These are phyloP conservation scores for Musca vetustissima DNA, from an alignment of 1,140 invertebrate species.

Conservation along the genomic window DNA sequence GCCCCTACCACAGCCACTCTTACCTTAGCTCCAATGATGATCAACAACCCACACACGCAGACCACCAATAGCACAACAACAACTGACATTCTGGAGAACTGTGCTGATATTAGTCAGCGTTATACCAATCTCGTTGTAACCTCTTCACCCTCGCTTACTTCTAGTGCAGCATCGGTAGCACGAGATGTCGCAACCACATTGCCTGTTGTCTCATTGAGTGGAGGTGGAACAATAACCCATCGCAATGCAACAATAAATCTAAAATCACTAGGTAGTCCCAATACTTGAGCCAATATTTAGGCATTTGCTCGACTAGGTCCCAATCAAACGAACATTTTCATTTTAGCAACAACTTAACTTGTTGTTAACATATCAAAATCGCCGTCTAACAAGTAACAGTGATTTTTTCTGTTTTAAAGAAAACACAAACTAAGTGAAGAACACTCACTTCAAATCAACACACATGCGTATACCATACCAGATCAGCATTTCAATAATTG, in stretches of 20 bases:
- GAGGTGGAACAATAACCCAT: background rate
- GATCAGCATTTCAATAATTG: too few species aligned
- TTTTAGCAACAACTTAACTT: too few species aligned
- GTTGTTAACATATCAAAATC: too few species aligned
- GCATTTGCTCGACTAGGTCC: too few species aligned
- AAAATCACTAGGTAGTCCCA: background rate
- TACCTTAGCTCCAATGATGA: background rate
- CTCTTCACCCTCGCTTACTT: background rate
- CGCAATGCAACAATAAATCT: background rate
- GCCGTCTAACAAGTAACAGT: too few species aligned
- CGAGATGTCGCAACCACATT: background rate
- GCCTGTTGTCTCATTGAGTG: background rate
- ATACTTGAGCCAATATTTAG: background rate
- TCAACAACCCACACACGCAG: background rate
- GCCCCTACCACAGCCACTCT: conserved; percentile 16
- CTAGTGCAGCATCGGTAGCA: background rate
- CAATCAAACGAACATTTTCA: too few species aligned
- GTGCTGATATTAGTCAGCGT: background rate
- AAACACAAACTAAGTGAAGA: too few species aligned
- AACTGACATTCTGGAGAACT: background rate
- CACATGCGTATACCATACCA: too few species aligned
- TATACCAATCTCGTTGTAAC: conserved; percentile 7
- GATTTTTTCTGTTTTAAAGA: too few species aligned
- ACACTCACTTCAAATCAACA: too few species aligned
- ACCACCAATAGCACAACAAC: background rate